Evolutionary conservation across 2,888 invertebrate species (phyloP).

Genomic region (Pollenia griseotomentosa): DNA sequence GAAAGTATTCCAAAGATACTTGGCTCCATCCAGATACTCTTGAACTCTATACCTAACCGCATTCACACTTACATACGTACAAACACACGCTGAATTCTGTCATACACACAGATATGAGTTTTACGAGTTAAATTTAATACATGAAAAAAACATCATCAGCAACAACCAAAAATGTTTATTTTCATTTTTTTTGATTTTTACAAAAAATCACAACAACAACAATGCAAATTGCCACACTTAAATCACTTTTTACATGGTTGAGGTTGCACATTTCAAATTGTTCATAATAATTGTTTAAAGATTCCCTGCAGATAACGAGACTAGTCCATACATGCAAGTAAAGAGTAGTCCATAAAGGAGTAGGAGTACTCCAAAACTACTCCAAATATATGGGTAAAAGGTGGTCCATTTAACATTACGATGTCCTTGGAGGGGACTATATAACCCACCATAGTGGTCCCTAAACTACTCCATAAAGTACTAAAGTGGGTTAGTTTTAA

Average conservation of each 20-base stretch:
- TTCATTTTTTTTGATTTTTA: background rate
- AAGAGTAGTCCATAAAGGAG: no score
- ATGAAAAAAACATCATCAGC: conserved; percentile 29
- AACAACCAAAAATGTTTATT: background rate
- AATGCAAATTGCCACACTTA: conserved; percentile 47
- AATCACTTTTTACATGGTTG: conserved; percentile 47
- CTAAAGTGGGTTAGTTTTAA: no score
- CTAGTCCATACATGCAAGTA: no score
- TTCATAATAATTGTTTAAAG: background rate
- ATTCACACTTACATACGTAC: conserved; percentile 4
- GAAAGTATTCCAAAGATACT: conserved; percentile 70
- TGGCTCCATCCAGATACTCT: conserved; percentile 64
- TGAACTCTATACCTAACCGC: conserved; percentile 67
- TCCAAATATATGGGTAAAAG: no score
- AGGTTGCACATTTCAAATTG: background rate
- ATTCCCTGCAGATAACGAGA: no score
- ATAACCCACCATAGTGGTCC: no score
- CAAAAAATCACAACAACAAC: conserved; percentile 1
- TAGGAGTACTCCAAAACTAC: no score
- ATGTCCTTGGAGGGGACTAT: no score
- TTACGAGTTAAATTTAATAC: conserved; percentile 45
- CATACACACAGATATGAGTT: background rate
- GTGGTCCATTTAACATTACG: no score
- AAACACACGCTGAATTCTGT: background rate
- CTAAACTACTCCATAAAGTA: no score